Evolutionary conservation across 2,113 vertebrate genomes (phyloP), one percentile per base, ranked within the genome.

Genomic region (Aegotheles bennettii): DNA sequence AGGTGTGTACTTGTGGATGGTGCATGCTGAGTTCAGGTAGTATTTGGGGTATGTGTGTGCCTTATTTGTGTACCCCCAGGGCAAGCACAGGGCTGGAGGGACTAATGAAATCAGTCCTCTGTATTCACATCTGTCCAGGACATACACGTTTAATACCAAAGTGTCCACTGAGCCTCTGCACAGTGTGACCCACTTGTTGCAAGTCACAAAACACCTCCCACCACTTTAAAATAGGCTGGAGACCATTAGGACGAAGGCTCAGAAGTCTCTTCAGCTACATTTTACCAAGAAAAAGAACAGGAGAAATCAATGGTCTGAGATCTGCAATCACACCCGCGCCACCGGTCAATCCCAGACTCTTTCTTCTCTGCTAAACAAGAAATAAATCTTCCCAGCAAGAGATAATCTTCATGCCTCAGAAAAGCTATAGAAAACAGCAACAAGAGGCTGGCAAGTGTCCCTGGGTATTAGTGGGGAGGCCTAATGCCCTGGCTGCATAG

Each of bases 121-220:
- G 5, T n/a, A 56, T 65, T 73, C 16, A 57, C 7, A 7, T 17
- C 31, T 73, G 16, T 35, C 42, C 16, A 61, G 36, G 40, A 3
- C 18, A 65, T 5, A 40, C 26, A 50, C 1, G 1, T 80, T 77
- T 28, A 43, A 54, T 40, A 21, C 40, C 10, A 3, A 60, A 74
- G 25, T 78, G 54, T 18, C 71, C 43, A 40, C 48, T 79, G 90
- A 75, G n/a, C 16, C 6, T 1, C 53, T 73, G 33, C 33, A 70
- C 70, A 73, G 25, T 59, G 12, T 89, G 36, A 84, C 24, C 11
- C 42, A 61, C 0, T 0, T 0, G 0, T 23, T 70, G 16, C 4
- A 63, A 75, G 35, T 36, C 61, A 59, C 50, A 31, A 42, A 94
- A 56, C 26, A 71, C 18, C 25, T 82, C 61, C 35, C 47, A 67